Base-by-base conservation (phyloP, 2,797 vertebrate species). In the Limnodromus scolopaceus region DNA sequence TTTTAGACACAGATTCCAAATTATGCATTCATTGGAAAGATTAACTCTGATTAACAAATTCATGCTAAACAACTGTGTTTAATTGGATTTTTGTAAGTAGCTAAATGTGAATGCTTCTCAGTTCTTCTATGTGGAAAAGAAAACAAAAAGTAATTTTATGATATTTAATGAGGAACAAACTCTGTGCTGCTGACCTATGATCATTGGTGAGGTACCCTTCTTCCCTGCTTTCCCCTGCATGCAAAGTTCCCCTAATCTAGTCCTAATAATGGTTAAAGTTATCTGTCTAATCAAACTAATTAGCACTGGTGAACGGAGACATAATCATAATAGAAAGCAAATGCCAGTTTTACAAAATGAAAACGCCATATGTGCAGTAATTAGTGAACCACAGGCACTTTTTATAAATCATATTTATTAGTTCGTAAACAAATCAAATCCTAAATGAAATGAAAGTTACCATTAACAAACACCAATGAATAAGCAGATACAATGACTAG, bases 331-430 rank as follows among this genome's bases (percentile, higher is more conserved):
- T 98, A 98, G 98, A 98, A 98, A 98, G 98, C 98, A 98, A 98
- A 98, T 98, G 98, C 98, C 98, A 98, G 96, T 98, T 98, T 98
- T 97, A 97, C 93, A 97, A 98, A 98, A 98, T 89, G 97, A 96
- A 98, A 98, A 96, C 89, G 91, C 98, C 98, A 98, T 98, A 98
- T 98, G 98, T 98, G 98, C 98, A 95, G 97, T 98, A 98, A 98
- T 98, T 98, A 98, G 97, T 95, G 96, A 98, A 97, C 98, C 97
- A 98, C 60, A 53, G 96, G 86, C 98, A 97, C 97, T 98, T 98
- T 98, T 98, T 98, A 98, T 98, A 98, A 98, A 98, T 98, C 98
- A 98, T 97, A 98, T 98, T 98, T 98, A 98, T 98, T 98, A 98
- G 97, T 98, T 98, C 97, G 78, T 98, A 98, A 98, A 98, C 98